Conservation (phyloP, 2,888 invertebrate species). For the Merodon equestris region DNA sequence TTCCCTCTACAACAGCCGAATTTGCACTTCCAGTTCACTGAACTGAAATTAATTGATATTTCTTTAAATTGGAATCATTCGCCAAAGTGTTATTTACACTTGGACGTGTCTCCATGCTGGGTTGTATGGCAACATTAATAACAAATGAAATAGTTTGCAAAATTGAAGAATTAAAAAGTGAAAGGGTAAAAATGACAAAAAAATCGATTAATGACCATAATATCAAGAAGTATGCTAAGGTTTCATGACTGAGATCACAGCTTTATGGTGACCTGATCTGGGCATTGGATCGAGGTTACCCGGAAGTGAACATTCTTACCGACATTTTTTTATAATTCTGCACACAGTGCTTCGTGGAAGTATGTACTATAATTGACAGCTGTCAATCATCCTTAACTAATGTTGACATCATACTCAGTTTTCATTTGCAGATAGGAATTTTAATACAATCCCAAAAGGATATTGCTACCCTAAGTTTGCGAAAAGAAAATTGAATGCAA, state of each 20-base stretch:
- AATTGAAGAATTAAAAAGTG: conserved; percentile 31
- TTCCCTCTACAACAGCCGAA: conserved; percentile 33
- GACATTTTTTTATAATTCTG: background rate
- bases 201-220: too few relatives aligned
- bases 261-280: too few relatives aligned
- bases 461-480: conserved; percentile 36
- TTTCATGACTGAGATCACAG: too few relatives aligned
- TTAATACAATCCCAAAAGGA: conserved; percentile 34
- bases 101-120: conserved; percentile 36
- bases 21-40: conserved; percentile 63
- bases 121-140: conserved; percentile 28
- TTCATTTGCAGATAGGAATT: conserved; percentile 26
- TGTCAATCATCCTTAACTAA: conserved; percentile 57
- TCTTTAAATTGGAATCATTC: conserved; percentile 14
- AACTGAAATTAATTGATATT: conserved; percentile 47
- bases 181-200: background rate
- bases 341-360: too few relatives aligned
- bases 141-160: conserved; percentile 8
- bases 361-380: conserved; percentile 46
- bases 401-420: conserved; percentile 59
- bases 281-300: too few relatives aligned
- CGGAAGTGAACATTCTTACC: too few relatives aligned
- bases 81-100: conserved; percentile 53
- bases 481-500: conserved; percentile 29
- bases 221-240: too few relatives aligned